Percentiles rank a stretch among this genome's conserved stretches.
Conservation (phyloP, 2,888 invertebrate species). For the Eupithecia exiguata region DNA sequence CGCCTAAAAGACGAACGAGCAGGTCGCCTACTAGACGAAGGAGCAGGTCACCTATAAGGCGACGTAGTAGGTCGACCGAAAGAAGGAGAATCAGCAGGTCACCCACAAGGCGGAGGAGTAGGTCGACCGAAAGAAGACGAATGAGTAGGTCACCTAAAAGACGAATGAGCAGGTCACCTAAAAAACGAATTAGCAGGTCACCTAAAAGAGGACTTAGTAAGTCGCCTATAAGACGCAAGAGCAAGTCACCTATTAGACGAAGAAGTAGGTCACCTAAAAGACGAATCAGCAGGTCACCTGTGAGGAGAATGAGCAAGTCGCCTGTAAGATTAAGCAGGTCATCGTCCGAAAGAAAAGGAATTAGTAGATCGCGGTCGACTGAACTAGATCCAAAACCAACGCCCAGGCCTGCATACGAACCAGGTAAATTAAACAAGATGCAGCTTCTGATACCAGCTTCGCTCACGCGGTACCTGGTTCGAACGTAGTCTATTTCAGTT, state of each 20-base stretch:
- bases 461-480: background rate
- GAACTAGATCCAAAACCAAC: background rate
- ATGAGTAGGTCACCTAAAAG: background rate
- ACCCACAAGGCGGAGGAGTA: background rate
- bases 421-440: background rate
- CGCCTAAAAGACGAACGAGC: background rate
- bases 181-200: background rate
- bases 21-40: background rate
- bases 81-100: background rate
- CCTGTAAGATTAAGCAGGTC: background rate
- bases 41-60: background rate
- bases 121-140: background rate
- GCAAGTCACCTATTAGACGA: background rate
- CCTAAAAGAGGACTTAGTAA: background rate
- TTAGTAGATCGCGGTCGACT: background rate
- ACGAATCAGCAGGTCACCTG: background rate
- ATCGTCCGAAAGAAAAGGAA: background rate
- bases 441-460: background rate
- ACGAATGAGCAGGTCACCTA: background rate
- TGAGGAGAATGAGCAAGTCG: background rate
- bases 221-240: background rate
- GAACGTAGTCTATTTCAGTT: background rate
- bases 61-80: background rate
- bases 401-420: background rate
- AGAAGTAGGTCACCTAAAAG: slow-evolving; percentile 1